Base-by-base conservation (phyloP, 2,888 invertebrate genomes). In the Calliscelio sp. region DNA sequence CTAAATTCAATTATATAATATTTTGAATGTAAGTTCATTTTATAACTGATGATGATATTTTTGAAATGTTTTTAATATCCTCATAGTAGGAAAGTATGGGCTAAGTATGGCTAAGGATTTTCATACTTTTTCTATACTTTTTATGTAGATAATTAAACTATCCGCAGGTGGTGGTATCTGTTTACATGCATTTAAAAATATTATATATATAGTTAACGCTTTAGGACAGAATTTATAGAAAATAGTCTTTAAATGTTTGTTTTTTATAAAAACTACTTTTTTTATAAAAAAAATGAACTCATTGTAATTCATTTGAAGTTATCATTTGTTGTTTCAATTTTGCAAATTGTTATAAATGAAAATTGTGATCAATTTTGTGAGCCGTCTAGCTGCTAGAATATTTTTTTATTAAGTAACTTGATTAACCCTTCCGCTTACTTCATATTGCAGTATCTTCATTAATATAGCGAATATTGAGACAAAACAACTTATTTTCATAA, bases 61-160 rank as follows among this genome's bases (percentile, higher is more conserved):
- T 44, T 44, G 0, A 44, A 57, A 73, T 18, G 18, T 49, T 65
- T 59, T 65, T n/a, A 49, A 46, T 66, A 46, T 49, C n/a, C 20
- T 32, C 22, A 57, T 38, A 66, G 35, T 57, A 24, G 28, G 24
- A 73, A 65, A 63, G 53, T 66, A 41, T 57, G 32, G 53, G n/a
- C 44, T 28, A 66, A 75, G 66, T 66, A 75, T 66, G 57, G n/a
- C 41, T 55, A 65, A 53, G 32, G 44, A 5, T 75, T 63, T 66
- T 51, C 38, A 57, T 57, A 75, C 75, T 66, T 75, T 74, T 65
- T 65, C 65, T 44, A 57, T 28, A 75, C 75, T 66, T 75, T 75
- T 55, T 55, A 75, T 57, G 55, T 66, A 46, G 65, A 66, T 44
- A 51, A 71, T 25, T 35, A 25, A 57, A 63, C 18, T 65, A 65